These are phyloP conservation scores for Glossosoma conforme DNA, from an alignment of 1,140 invertebrate species.

Conservation along the genomic window DNA sequence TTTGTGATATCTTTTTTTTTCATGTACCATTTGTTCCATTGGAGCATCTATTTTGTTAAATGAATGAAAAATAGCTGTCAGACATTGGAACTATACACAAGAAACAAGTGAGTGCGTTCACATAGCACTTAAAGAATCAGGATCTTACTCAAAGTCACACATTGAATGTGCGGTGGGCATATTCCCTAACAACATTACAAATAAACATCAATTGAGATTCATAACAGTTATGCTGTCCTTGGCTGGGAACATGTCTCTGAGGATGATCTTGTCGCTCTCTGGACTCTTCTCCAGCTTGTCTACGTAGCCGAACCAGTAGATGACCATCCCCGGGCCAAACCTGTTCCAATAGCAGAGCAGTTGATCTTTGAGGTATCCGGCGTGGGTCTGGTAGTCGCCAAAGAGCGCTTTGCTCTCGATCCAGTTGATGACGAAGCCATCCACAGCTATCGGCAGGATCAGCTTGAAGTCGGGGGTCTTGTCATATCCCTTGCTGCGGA, in stretches of 20 bases:
- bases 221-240: constrained; percentile 38
- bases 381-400: constrained; percentile 78
- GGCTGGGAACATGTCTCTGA: constrained; percentile 33
- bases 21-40: too few species aligned
- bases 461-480: constrained; percentile 94
- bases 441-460: constrained; percentile 81
- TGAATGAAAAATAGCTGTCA: too few species aligned
- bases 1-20: too few species aligned
- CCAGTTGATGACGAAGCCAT: constrained; percentile 88
- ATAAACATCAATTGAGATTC: too few species aligned
- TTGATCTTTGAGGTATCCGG: constrained; percentile 81
- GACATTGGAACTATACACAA: too few species aligned
- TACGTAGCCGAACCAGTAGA: constrained; percentile 94
- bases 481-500: constrained; percentile 80
- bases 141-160: too few species aligned
- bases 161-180: too few species aligned
- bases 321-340: constrained; percentile 90
- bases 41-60: too few species aligned
- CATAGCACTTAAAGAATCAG: too few species aligned
- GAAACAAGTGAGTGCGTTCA: too few species aligned
- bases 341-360: constrained; percentile 88
- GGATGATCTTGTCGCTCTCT: constrained; percentile 45
- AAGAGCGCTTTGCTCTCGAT: constrained; percentile 95
- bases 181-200: too few species aligned
- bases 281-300: constrained; percentile 52